Percentiles rank a stretch among this genome's conserved stretches.
Evolutionary conservation across 2,113 vertebrate genomes (phyloP).

Genomic region (Cyanistes caeruleus): DNA sequence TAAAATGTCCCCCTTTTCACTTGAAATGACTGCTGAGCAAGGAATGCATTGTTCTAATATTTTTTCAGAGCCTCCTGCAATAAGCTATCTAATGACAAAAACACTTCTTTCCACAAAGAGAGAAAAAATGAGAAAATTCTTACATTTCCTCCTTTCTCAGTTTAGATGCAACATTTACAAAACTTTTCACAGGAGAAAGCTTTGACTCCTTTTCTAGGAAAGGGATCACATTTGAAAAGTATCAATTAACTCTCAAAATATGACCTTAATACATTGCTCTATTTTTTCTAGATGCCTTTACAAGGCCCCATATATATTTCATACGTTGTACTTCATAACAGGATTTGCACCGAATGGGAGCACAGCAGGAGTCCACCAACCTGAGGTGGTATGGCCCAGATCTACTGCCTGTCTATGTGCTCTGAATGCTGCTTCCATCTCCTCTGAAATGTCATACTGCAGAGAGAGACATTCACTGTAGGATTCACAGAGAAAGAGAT

Average conservation of each 20-base stretch:
- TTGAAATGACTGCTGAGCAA: neutral
- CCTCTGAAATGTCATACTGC: neutral
- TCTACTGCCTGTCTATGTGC: neutral
- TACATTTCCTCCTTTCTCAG: neutral
- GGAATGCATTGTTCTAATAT: neutral
- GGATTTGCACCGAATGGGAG: neutral
- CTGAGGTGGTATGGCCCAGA: constrained; percentile 5
- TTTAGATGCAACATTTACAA: neutral
- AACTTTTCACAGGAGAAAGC: neutral
- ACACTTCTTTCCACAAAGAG: neutral
- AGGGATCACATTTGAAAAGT: neutral
- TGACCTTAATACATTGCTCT: neutral
- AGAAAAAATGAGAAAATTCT: neutral
- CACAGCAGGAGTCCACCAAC: neutral
- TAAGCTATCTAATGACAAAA: neutral
- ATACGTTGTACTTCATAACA: neutral
- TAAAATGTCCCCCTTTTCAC: neutral
- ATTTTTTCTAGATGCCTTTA: neutral
- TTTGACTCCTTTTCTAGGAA: neutral
- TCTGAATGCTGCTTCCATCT: neutral
- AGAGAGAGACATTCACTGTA: neutral
- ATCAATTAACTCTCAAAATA: neutral
- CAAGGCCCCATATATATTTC: neutral
- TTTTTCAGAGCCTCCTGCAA: neutral
- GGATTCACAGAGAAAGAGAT: neutral